Evolutionary conservation across 1,140 invertebrate species (phyloP).

Genomic region (Halesus radiatus): DNA sequence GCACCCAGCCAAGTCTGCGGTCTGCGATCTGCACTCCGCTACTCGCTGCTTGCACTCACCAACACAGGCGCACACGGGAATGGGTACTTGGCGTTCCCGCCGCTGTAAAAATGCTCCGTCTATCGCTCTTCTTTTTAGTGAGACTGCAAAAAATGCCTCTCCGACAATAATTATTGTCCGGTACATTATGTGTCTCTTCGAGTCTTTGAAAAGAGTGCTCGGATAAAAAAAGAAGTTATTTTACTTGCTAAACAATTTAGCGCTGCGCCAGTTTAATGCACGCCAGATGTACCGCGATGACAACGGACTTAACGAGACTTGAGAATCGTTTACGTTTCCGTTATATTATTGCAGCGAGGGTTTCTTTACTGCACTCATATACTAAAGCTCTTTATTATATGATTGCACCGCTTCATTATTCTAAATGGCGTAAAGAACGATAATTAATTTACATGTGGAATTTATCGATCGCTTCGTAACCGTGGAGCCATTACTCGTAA

Average conservation of each 20-base stretch:
- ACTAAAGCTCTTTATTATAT: too few relatives aligned
- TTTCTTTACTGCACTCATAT: slow-evolving; percentile 4
- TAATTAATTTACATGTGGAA: neutral
- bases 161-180: neutral
- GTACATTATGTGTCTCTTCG: neutral
- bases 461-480: neutral
- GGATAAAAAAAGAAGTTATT: neutral
- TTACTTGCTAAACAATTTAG: neutral
- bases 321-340: slow-evolving; percentile 14
- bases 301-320: slow-evolving; percentile 16
- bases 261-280: slow-evolving; percentile 14
- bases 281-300: neutral
- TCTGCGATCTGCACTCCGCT: slow-evolving; percentile 4
- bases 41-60: neutral
- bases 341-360: slow-evolving; percentile 16
- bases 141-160: slow-evolving; percentile 22
- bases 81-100: slow-evolving; percentile 15
- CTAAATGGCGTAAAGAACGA: neutral
- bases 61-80: neutral
- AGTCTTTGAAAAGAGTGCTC: slow-evolving; percentile 3
- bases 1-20: slow-evolving; percentile 26
- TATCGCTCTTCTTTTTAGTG: slow-evolving; percentile 15
- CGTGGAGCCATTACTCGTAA: neutral
- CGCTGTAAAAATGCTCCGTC: slow-evolving; percentile 13
- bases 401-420: neutral